A percentile compares a stretch with the other conserved stretches of the same genome.
phyloP scores from a whole-genome alignment of 2,113 vertebrate species.

The Mus musculus region GRCm39 chr6:49091501-49092000 shows the following conservation, averaged over 20 bases:
- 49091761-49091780: not conserved
- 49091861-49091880: not conserved
- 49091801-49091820: not conserved
- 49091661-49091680: not conserved
- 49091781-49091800: not conserved
- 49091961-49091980: not conserved
- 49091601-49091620: too few species aligned
- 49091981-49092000: not conserved
- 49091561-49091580: not conserved
- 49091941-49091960: too few species aligned
- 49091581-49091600: too few species aligned
- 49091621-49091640: not conserved
- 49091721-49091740: not conserved
- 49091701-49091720: not conserved
- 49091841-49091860: not conserved
- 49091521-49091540: not conserved
- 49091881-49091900: not conserved
- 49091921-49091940: not conserved
- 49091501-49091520: not conserved
- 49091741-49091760: not conserved
- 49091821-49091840: not conserved
- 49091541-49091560: not conserved
- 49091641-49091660: not conserved
- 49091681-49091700: not conserved
- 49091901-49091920: not conserved